Evolutionary conservation across 2,888 invertebrate genomes (phyloP), one percentile per base, ranked within the genome.

Genomic region (Sphaerophoria rueppellii): DNA sequence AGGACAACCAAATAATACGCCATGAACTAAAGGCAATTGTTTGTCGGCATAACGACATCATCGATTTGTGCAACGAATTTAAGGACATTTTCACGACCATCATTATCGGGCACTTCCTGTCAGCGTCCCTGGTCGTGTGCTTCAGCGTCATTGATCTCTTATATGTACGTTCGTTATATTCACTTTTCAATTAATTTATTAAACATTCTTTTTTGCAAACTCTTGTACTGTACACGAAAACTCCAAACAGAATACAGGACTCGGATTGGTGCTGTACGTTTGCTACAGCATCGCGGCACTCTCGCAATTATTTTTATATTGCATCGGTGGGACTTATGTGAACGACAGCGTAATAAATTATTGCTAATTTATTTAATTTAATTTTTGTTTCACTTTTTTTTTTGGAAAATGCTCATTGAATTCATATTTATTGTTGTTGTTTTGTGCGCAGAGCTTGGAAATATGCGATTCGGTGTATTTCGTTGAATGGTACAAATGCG

Each of bases 401-500:
- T 43, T 54, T 48, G 11, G 2, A 0, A 9, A 12, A 24, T 16
- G 24, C 6, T 37, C 24, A 16, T 50, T 50, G 6, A 12, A 16
- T 35, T 16, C 4, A n/a, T 14, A 11, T 43, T 11, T 11, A 43
- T 43, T 43, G 9, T 43, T 43, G 43, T 43, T 12, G 12, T 43
- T 43, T 43, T 58, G 32, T 34, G 3, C 4, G 40, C 86, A 91
- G 91, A 91, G 91, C 82, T 72, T 88, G 48, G 88, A 89, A 58
- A 87, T 91, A 69, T 90, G 90, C 74, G 88, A 88, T 86, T 87
- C 89, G 12, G 87, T 90, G 71, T 91, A 91, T 76, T 88, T 89
- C 87, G 88, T 88, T 85, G 90, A 90, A 82, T 91, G 91, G 91
- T 91, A 91, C 73, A 91, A 91, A 88, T 91, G 91, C 86, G 90